Evolutionary conservation across 2,888 invertebrate species (phyloP).

Genomic region (Melipona beecheii): DNA sequence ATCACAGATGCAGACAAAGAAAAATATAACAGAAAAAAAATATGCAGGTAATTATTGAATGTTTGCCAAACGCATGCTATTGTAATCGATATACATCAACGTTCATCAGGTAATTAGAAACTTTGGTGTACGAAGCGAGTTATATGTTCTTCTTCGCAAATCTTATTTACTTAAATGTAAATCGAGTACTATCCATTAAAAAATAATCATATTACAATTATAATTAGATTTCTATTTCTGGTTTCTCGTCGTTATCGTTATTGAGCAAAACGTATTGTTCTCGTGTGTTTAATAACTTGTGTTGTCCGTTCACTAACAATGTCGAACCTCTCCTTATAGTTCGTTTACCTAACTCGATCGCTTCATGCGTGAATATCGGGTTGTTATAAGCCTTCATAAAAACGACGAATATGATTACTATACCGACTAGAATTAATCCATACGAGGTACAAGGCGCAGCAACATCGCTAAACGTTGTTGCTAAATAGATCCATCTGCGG

Average conservation of each 20-base stretch:
- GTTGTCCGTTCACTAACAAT: constrained; percentile 86
- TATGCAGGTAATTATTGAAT: constrained; percentile 6
- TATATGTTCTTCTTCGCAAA: not conserved
- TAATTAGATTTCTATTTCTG: constrained; percentile 29
- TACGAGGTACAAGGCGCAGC: constrained; percentile 90
- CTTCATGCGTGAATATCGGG: constrained; percentile 89
- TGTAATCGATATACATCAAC: constrained; percentile 22
- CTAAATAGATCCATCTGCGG: constrained; percentile 91
- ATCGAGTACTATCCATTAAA: not conserved
- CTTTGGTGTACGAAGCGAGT: constrained; percentile 44
- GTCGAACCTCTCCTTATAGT: constrained; percentile 89
- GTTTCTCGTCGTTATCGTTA: constrained; percentile 70
- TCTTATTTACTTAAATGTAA: not conserved
- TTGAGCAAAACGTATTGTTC: constrained; percentile 86
- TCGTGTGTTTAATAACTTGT: constrained; percentile 86
- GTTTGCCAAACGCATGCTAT: constrained; percentile 33
- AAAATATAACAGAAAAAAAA: not conserved
- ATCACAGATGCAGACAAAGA: constrained; percentile 48
- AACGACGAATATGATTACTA: constrained; percentile 87
- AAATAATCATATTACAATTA: constrained; percentile 5
- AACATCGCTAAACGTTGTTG: constrained; percentile 91
- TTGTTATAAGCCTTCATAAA: constrained; percentile 91
- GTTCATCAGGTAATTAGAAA: constrained; percentile 38
- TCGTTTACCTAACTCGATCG: constrained; percentile 91
- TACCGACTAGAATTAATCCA: constrained; percentile 89